Percentiles rank a stretch among this genome's conserved stretches.
These are phyloP conservation scores for Clostera curtula DNA, from an alignment of 2,888 invertebrate species.

Conservation along the genomic window DNA sequence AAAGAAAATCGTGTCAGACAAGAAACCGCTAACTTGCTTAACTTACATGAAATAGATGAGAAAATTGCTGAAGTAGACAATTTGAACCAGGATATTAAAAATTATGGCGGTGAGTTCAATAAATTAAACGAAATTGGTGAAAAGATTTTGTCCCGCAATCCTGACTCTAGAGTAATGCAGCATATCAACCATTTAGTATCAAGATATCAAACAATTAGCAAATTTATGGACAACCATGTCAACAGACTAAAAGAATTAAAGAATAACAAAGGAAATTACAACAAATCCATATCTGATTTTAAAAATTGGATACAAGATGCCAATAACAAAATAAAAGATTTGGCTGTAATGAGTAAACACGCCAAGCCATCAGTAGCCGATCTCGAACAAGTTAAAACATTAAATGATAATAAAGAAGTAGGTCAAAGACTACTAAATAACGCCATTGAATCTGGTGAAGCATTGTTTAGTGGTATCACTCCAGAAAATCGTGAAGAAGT, in stretches of 20 bases:
- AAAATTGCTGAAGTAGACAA: constrained; percentile 80
- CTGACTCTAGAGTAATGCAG: constrained; percentile 88
- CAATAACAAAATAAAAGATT: constrained; percentile 81
- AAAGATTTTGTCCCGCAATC: constrained; percentile 82
- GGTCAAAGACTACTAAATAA: constrained; percentile 86
- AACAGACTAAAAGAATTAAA: constrained; percentile 83
- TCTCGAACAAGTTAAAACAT: constrained; percentile 83
- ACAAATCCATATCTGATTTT: constrained; percentile 79
- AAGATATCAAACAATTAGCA: constrained; percentile 83
- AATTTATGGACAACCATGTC: constrained; percentile 80
- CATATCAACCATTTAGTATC: constrained; percentile 85
- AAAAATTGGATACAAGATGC: constrained; percentile 87
- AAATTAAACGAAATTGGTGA: constrained; percentile 81
- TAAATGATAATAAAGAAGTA: constrained; percentile 83
- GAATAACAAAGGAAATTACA: constrained; percentile 81
- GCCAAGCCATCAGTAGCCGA: constrained; percentile 85
- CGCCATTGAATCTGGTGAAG: constrained; percentile 91
- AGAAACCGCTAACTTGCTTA: constrained; percentile 83
- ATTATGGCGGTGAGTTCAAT: constrained; percentile 79
- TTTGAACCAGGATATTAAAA: constrained; percentile 77
- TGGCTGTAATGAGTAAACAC: constrained; percentile 83
- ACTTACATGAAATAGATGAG: constrained; percentile 78
- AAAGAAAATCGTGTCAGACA: constrained; percentile 83
- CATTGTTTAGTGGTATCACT: constrained; percentile 88
- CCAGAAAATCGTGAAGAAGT: constrained; percentile 91